A percentile compares a stretch with the other conserved stretches of the same genome.
Conservation (phyloP, 2,797 vertebrate genomes). For the Argentina silus region DNA sequence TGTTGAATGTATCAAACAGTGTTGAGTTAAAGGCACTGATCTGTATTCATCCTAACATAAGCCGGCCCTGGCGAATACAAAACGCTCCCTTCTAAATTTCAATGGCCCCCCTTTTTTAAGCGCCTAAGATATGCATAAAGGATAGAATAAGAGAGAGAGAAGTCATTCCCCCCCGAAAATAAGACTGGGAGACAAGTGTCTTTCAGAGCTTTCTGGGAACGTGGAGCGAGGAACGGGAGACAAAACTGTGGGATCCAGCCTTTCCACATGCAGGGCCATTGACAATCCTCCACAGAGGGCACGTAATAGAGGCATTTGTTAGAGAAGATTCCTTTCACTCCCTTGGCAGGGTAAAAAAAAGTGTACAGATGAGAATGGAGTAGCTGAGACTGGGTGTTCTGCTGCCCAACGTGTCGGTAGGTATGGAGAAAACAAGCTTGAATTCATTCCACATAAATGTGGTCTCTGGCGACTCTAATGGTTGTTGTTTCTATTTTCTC, state of each 20-base stretch:
- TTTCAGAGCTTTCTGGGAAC: constrained; percentile 68
- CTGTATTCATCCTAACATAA: constrained; percentile 74
- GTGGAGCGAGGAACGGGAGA: constrained; percentile 40
- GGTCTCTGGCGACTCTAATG: constrained; percentile 39
- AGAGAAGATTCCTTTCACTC: constrained; percentile 68
- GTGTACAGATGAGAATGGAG: constrained; percentile 58
- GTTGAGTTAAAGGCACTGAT: constrained; percentile 70
- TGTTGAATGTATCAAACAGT: constrained; percentile 71
- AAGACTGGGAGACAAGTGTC: constrained; percentile 69
- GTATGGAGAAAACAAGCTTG: constrained; percentile 50
- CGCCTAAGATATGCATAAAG: constrained; percentile 58
- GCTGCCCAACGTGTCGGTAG: constrained; percentile 48
- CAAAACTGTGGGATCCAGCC: constrained; percentile 58
- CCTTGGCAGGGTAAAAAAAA: constrained; percentile 56
- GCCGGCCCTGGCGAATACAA: constrained; percentile 68
- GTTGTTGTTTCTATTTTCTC: constrained; percentile 20
- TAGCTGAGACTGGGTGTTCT: constrained; percentile 51
- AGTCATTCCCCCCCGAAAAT: constrained; percentile 65
- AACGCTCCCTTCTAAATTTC: constrained; percentile 63
- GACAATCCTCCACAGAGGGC: constrained; percentile 69
- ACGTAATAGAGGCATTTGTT: constrained; percentile 78
- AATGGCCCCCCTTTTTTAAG: constrained; percentile 54
- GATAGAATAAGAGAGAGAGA: constrained; percentile 55
- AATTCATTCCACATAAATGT: constrained; percentile 29
- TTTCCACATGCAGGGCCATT: constrained; percentile 75